Evolutionary conservation across 2,888 invertebrate species (phyloP).

Genomic region (Hirudinaria manillensis): DNA sequence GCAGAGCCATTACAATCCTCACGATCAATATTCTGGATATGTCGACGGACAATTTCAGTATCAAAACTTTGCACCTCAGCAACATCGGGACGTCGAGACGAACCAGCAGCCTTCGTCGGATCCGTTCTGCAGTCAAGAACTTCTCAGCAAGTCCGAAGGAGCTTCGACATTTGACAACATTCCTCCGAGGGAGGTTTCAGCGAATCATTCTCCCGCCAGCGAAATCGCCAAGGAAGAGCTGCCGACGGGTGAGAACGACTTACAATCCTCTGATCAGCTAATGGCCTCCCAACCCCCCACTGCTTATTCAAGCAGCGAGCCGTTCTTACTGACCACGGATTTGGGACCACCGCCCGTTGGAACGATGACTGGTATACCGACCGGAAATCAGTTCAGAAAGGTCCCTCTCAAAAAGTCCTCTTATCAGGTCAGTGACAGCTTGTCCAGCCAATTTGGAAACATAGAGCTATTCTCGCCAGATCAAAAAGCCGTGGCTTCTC

Average conservation of each 20-base stretch:
- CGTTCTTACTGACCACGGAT: neutral
- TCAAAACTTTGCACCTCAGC: no score
- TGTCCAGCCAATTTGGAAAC: neutral
- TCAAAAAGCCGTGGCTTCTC: neutral
- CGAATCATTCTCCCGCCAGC: neutral
- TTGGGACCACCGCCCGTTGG: slow-evolving; percentile 2
- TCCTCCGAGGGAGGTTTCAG: neutral
- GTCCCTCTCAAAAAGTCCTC: neutral
- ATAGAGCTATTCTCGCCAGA: neutral
- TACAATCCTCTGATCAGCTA: neutral
- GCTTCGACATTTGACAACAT: neutral
- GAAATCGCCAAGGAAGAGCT: neutral
- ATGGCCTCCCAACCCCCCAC: neutral
- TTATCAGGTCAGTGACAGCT: neutral
- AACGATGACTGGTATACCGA: slow-evolving; percentile 28
- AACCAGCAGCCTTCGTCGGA: no score
- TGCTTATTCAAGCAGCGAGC: neutral
- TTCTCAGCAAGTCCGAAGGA: no score
- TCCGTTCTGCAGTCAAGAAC: no score
- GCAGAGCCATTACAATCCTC: no score
- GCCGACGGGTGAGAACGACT: neutral
- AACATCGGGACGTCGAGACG: no score
- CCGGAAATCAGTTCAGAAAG: slow-evolving; percentile 22
- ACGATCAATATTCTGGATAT: no score
- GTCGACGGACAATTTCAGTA: no score